phyloP scores from a whole-genome alignment of 2,888 invertebrate genomes.

The Tenodera sinensis region DNA sequence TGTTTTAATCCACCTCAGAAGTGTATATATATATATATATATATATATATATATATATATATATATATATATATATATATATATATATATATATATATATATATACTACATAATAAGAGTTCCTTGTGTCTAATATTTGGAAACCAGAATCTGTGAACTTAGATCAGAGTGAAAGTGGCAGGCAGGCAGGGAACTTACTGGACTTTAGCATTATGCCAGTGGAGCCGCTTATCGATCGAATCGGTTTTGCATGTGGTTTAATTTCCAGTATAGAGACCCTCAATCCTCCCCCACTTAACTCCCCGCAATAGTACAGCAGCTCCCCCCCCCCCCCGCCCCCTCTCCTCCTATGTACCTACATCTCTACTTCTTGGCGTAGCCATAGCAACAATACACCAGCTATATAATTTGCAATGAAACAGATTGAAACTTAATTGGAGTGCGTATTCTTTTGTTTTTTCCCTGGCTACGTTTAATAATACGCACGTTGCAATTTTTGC shows the following conservation, averaged over 20 bases:
- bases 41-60: too few relatives aligned
- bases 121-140: too few relatives aligned
- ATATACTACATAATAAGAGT: too few relatives aligned
- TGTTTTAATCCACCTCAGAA: too few relatives aligned
- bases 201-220: not conserved
- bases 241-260: conserved; percentile 9
- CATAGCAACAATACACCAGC: not conserved
- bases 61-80: too few relatives aligned
- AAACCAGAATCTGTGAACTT: too few relatives aligned
- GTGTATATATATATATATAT: too few relatives aligned
- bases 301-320: not conserved
- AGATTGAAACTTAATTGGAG: not conserved
- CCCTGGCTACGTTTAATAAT: not conserved
- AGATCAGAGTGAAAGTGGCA: not conserved
- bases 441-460: not conserved
- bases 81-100: too few relatives aligned
- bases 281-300: not conserved
- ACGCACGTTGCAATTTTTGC: not conserved
- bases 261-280: not conserved
- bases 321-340: too few relatives aligned
- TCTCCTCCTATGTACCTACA: not conserved
- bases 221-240: not conserved
- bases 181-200: not conserved
- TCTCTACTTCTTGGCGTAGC: not conserved
- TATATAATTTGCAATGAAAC: not conserved